Evolutionary conservation across 2,888 invertebrate genomes (phyloP).

Genomic region (Drosophila birchii): DNA sequence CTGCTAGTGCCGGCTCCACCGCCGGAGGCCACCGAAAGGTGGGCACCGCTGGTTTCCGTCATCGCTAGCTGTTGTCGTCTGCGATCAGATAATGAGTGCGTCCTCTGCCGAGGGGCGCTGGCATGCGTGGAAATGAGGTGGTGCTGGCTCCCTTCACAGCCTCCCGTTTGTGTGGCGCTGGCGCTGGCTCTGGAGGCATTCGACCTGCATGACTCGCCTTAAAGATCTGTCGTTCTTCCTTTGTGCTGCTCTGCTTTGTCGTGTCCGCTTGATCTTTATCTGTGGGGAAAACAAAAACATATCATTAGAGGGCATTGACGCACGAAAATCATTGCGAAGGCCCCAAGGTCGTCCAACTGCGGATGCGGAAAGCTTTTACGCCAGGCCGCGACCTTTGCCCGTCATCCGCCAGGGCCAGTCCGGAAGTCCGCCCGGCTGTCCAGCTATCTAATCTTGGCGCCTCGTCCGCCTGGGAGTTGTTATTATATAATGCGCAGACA

Average conservation of each 20-base stretch:
- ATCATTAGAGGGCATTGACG: conserved; percentile 34
- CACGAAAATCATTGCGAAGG: conserved; percentile 56
- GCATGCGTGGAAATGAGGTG: conserved; percentile 59
- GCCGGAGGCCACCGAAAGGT: conserved; percentile 62
- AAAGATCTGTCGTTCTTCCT: conserved; percentile 30
- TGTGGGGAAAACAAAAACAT: conserved; percentile 51
- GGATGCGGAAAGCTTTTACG: conserved; percentile 8
- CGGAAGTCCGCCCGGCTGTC: conserved; percentile 12
- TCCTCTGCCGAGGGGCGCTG: conserved; percentile 40
- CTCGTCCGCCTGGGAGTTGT: conserved; percentile 50
- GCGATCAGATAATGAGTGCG: conserved; percentile 38
- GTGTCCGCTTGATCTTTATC: conserved; percentile 50
- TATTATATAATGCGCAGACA: conserved; percentile 70
- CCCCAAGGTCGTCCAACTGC: conserved; percentile 40
- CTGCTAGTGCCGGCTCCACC: conserved; percentile 53
- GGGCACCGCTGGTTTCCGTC: conserved; percentile 59
- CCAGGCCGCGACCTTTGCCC: conserved; percentile 33
- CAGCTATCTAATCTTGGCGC: conserved; percentile 44
- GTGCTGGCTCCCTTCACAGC: conserved; percentile 57
- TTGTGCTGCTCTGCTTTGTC: conserved; percentile 16
- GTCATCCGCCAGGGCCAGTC: not conserved
- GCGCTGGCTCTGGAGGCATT: conserved; percentile 36
- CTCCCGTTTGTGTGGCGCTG: conserved; percentile 35
- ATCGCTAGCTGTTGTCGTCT: conserved; percentile 61
- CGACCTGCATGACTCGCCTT: conserved; percentile 48